These are phyloP conservation scores for Ptilodon capucinus DNA, from an alignment of 2,888 invertebrate species.

Conservation along the genomic window DNA sequence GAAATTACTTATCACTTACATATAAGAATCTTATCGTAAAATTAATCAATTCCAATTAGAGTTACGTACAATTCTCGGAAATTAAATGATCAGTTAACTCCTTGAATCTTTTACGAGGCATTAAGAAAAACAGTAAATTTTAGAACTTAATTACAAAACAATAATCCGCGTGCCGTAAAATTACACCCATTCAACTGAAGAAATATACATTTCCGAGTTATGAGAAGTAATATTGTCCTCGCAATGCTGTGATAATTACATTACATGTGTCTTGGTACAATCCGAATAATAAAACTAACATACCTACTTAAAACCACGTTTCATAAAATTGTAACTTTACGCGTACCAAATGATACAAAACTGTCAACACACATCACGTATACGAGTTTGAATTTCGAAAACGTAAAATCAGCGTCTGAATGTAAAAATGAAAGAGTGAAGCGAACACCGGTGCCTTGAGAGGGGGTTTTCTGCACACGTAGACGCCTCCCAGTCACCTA, in stretches of 20 bases:
- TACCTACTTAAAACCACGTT: background rate
- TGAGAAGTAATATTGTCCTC: slow-evolving; percentile 13
- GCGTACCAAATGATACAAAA: slow-evolving; percentile 54
- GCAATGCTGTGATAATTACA: too few species aligned
- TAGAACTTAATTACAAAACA: slow-evolving; percentile 47
- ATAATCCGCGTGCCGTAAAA: slow-evolving; percentile 48
- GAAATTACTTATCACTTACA: too few species aligned
- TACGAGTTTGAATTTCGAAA: slow-evolving; percentile 67
- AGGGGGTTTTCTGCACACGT: slow-evolving; percentile 39
- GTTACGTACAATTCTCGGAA: slow-evolving; percentile 1
- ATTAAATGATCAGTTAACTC: slow-evolving; percentile 17
- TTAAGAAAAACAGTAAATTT: slow-evolving; percentile 51
- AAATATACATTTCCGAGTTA: slow-evolving; percentile 47
- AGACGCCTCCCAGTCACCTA: slow-evolving; percentile 54
- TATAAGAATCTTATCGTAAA: too few species aligned
- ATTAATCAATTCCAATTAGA: background rate
- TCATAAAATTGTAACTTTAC: slow-evolving; percentile 46
- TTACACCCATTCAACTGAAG: slow-evolving; percentile 44
- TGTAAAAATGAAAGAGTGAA: slow-evolving; percentile 61
- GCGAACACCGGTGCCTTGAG: slow-evolving; percentile 34
- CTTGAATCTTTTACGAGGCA: slow-evolving; percentile 42
- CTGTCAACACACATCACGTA: slow-evolving; percentile 63
- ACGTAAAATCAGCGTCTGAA: slow-evolving; percentile 69
- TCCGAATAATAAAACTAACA: too few species aligned
- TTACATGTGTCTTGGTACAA: too few species aligned